Evolutionary conservation across 2,888 invertebrate genomes (phyloP).

Genomic region (Miltochrista miniata): DNA sequence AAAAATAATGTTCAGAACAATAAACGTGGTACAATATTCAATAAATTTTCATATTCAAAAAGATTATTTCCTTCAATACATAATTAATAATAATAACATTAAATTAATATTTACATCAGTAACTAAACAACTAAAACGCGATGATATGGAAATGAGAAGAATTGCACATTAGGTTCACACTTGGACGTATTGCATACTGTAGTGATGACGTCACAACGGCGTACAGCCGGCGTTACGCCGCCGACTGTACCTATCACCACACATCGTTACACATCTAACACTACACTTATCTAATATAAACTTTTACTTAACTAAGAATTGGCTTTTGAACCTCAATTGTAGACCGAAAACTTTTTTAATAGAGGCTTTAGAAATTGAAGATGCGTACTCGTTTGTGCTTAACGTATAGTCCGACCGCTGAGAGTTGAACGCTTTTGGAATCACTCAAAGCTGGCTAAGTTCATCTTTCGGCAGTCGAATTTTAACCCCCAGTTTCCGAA

Average conservation of each 20-base stretch:
- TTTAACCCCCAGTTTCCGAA: too few species aligned
- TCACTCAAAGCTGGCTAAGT: background rate
- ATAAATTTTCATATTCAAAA: conserved; percentile 69
- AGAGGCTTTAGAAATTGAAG: conserved; percentile 57
- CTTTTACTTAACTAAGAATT: conserved; percentile 75
- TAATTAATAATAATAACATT: conserved; percentile 73
- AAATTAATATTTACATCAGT: conserved; percentile 79
- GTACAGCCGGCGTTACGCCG: conserved; percentile 39
- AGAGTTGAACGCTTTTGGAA: too few species aligned
- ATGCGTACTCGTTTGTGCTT: conserved; percentile 66
- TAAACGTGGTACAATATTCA: conserved; percentile 67
- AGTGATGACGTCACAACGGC: conserved; percentile 54
- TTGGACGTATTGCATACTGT: conserved; percentile 72
- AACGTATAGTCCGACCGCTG: conserved; percentile 35
- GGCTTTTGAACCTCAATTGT: conserved; percentile 67
- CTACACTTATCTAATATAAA: conserved; percentile 75
- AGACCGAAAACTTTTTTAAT: conserved; percentile 51
- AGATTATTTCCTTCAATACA: conserved; percentile 45
- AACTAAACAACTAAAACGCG: conserved; percentile 78
- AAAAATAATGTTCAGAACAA: conserved; percentile 76
- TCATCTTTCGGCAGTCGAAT: conserved; percentile 17
- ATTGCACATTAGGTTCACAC: conserved; percentile 79
- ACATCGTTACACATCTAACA: conserved; percentile 58
- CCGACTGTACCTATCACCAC: conserved; percentile 51
- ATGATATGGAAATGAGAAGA: conserved; percentile 80